Conservation (phyloP, 2,888 invertebrate species). For the Noctuana brunneofusca region DNA sequence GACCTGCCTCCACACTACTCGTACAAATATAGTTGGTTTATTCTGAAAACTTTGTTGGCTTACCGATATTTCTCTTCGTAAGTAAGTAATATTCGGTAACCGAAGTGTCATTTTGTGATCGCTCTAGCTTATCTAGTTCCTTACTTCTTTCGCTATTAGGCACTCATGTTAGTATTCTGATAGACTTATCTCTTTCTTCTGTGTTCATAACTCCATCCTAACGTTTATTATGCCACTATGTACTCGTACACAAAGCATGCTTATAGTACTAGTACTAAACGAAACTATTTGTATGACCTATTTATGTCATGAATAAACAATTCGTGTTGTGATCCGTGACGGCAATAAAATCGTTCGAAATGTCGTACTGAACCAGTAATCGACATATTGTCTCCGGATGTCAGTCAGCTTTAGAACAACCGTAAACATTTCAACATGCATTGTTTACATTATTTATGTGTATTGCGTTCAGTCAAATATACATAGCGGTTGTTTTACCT, state of each 20-base stretch:
- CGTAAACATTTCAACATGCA: constrained; percentile 8
- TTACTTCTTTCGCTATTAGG: too few species aligned
- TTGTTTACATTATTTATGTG: not conserved
- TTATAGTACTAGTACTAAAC: not conserved
- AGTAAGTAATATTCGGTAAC: too few species aligned
- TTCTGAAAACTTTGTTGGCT: too few species aligned
- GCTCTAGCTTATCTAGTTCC: too few species aligned
- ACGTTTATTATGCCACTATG: not conserved
- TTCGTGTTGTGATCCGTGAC: constrained; percentile 8
- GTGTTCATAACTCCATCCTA: not conserved
- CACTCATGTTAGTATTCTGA: too few species aligned
- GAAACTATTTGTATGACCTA: not conserved
- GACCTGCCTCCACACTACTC: too few species aligned
- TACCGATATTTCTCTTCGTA: too few species aligned
- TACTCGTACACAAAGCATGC: not conserved
- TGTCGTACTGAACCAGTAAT: constrained; percentile 15
- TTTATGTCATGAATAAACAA: constrained; percentile 16
- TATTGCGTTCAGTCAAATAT: not conserved
- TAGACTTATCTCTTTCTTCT: too few species aligned
- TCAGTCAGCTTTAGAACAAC: constrained; percentile 8
- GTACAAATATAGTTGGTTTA: too few species aligned
- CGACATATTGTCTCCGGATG: constrained; percentile 17
- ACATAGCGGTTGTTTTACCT: too few species aligned
- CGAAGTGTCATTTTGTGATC: too few species aligned
- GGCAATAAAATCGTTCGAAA: constrained; percentile 1